Base-by-base conservation (phyloP, 2,113 vertebrate species). In the Atherinomorus stipes region DNA sequence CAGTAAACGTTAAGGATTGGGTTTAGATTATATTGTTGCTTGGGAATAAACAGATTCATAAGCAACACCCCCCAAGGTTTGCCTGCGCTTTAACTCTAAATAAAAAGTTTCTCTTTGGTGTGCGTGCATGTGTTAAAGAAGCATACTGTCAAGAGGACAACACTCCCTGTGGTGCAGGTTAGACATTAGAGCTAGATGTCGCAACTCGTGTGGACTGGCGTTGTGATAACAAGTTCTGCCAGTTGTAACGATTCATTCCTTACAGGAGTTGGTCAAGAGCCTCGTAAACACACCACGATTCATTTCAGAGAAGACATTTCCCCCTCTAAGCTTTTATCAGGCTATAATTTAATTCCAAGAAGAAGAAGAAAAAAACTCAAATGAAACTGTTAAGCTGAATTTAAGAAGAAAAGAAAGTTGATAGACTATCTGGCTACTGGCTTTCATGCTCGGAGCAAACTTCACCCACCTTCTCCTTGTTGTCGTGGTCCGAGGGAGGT, bases 401-500 rank as follows among this genome's bases (percentile, higher is more conserved):
- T 9, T 4, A 34, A 34, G 31, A 15, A 38, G 21, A 11, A 22
- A 15, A 23, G 31, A 65, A 65, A 74, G 68, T 73, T 72, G 21
- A 21, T 21, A 38, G 25, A 1, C 1, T 23, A n/a, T 23, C 49
- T 9, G 6, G 18, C 9, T 8, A 49, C 45, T 37, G 10, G 26
- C 9, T 44, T 34, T 34, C 22, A 64, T 56, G 56, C 44, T 47
- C 44, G 15, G 19, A 23, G 9, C 25, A 9, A 87, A 85, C 74
- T 86, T 81, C 34, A 77, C 93, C 85, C 90, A 95, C 95, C 94
- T 95, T 95, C 47, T 95, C 95, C 86, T 94, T 94, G 59, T 84
- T 94, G 72, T 95, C 94, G 40, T 88, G 88, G 18, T 93, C 92
- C 9, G 88, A 58, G 0, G 89, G 85, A 44, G 92, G 93, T 9